These are phyloP conservation scores for Drepanosiphum platanoidis DNA, from an alignment of 2,888 invertebrate species.

Conservation along the genomic window DNA sequence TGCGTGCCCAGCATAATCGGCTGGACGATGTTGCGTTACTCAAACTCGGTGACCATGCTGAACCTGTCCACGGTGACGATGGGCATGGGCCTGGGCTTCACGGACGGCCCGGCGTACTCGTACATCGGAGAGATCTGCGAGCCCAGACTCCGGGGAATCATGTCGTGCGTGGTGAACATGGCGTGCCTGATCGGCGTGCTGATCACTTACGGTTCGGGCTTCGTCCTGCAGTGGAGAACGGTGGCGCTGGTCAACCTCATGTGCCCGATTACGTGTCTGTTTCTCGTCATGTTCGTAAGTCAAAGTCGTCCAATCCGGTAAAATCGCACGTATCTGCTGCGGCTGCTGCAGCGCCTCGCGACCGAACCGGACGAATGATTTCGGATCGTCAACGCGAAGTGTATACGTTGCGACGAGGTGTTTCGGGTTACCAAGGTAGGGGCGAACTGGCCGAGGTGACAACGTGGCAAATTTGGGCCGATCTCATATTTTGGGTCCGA, in stretches of 20 bases:
- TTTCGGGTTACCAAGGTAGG: too few relatives aligned
- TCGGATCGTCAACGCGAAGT: too few relatives aligned
- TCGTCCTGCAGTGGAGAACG: conserved; percentile 76
- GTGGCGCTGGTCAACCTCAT: conserved; percentile 73
- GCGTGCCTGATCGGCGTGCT: conserved; percentile 80
- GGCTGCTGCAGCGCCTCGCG: too few relatives aligned
- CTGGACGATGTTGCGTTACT: conserved; percentile 71
- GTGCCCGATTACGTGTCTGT: conserved; percentile 67
- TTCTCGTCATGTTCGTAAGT: conserved; percentile 31
- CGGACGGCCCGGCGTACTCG: conserved; percentile 73
- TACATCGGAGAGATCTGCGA: conserved; percentile 73
- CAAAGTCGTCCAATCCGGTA: too few relatives aligned
- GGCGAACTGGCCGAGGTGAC: background rate
- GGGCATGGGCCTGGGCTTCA: conserved; percentile 75
- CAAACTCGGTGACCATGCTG: conserved; percentile 69
- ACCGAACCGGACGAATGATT: too few relatives aligned
- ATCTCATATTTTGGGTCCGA: too few relatives aligned
- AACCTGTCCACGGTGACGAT: conserved; percentile 71
- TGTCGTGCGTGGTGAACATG: conserved; percentile 75
- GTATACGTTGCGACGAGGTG: too few relatives aligned
- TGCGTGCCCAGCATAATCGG: conserved; percentile 72
- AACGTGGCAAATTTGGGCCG: too few relatives aligned
- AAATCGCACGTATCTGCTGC: too few relatives aligned
- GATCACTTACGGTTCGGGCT: conserved; percentile 78
- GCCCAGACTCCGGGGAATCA: conserved; percentile 67